Conservation (phyloP, 2,113 vertebrate species). For the Seriola rivoliana region DNA sequence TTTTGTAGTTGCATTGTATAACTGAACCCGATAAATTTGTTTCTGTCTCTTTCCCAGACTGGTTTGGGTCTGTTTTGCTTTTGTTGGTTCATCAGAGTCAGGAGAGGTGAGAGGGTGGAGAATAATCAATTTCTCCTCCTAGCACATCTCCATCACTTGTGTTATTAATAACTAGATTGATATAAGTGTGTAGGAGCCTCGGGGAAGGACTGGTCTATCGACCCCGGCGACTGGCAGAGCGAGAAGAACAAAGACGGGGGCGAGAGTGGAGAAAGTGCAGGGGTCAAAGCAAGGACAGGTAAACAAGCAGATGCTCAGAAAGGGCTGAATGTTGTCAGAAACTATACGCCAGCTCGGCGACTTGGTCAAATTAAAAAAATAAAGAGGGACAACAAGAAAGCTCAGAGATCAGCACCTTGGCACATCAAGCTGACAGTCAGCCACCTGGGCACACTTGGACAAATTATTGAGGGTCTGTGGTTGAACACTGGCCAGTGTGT, state of each 20-base stretch:
- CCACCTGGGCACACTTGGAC: background rate
- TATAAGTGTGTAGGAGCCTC: constrained; percentile 33
- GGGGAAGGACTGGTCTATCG: constrained; percentile 42
- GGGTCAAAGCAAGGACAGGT: background rate
- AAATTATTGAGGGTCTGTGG: background rate
- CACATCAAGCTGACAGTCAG: background rate
- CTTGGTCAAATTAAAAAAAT: background rate
- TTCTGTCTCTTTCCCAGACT: constrained; percentile 1
- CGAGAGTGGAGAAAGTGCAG: background rate
- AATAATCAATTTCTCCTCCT: constrained; percentile 50
- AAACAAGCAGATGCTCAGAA: background rate
- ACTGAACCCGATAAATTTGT: background rate
- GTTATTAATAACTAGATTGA: constrained; percentile 59
- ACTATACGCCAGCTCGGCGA: background rate
- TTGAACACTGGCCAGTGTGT: background rate
- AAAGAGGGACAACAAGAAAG: background rate
- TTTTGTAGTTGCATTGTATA: background rate
- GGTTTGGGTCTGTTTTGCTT: constrained; percentile 25
- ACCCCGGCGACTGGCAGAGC: constrained; percentile 28
- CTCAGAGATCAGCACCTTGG: background rate
- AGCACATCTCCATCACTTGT: constrained; percentile 52
- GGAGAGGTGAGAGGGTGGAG: constrained; percentile 4
- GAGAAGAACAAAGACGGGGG: constrained; percentile 17
- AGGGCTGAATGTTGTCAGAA: background rate
- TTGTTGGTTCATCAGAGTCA: constrained; percentile 11